Percentiles rank a stretch among this genome's conserved stretches.
These are phyloP conservation scores for Dexiosoma caninum DNA, from an alignment of 2,888 invertebrate genomes.

Conservation along the genomic window DNA sequence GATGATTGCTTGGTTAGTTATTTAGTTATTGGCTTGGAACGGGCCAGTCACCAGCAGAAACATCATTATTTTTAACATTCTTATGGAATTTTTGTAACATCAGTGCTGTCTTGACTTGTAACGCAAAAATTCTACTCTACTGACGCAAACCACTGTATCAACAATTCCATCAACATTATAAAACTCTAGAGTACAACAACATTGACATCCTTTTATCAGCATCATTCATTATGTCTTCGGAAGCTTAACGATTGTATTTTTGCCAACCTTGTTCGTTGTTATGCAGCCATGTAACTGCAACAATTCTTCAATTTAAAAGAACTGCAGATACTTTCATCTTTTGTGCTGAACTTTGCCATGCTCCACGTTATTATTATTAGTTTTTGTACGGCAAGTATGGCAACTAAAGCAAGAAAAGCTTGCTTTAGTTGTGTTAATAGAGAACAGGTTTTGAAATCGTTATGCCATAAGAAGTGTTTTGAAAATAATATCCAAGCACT, in stretches of 20 bases:
- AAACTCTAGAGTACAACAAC: constrained; percentile 23
- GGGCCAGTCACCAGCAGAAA: constrained; percentile 1
- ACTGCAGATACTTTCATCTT: neutral
- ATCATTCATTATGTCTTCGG: constrained; percentile 59
- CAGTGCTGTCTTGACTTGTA: constrained; percentile 15
- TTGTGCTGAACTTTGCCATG: neutral
- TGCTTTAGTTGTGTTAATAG: neutral
- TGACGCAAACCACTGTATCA: neutral
- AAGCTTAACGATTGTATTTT: constrained; percentile 37
- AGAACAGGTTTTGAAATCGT: neutral
- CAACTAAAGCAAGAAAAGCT: constrained; percentile 4
- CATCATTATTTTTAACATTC: neutral
- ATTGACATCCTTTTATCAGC: constrained; percentile 60
- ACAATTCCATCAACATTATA: constrained; percentile 6
- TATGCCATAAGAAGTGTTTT: neutral
- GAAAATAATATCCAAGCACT: too few relatives aligned
- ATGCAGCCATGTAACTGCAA: neutral
- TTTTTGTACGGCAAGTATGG: neutral
- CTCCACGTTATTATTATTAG: neutral
- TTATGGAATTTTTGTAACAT: neutral
- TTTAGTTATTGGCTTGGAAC: constrained; percentile 10
- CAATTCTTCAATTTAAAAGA: constrained; percentile 22
- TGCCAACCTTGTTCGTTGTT: neutral
- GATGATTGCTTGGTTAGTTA: constrained; percentile 33
- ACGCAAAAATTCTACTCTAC: neutral